These are phyloP conservation scores for Poecilobothrus nobilitatus DNA, from an alignment of 2,888 invertebrate genomes.

Conservation along the genomic window DNA sequence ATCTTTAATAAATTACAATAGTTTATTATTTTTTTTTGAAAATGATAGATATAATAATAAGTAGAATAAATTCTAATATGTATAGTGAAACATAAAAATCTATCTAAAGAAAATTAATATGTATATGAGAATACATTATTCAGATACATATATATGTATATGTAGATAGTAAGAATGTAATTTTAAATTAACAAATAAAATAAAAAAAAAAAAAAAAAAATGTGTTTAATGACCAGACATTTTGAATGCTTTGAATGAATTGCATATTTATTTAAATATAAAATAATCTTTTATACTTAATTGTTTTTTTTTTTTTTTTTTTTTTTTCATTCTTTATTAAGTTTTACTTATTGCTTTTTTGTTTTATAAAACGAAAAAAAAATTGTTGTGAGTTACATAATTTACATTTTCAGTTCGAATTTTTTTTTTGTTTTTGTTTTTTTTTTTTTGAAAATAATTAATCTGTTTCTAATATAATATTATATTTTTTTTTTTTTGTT, in stretches of 20 bases:
- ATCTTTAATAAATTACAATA: too few species aligned
- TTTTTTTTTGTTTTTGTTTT: slow-evolving; percentile 15
- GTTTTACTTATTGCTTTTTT: neutral
- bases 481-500: slow-evolving; percentile 18
- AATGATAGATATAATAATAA: too few species aligned
- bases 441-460: slow-evolving; percentile 13
- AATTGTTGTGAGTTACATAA: neutral
- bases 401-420: slow-evolving; percentile 13
- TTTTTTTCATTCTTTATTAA: neutral
- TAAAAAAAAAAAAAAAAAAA: neutral
- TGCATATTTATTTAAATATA: neutral
- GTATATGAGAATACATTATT: too few species aligned
- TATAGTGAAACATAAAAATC: too few species aligned
- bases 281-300: neutral
- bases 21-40: too few species aligned
- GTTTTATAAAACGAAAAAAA: too few species aligned
- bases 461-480: slow-evolving; percentile 15
- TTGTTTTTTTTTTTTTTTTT: neutral
- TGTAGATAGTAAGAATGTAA: too few species aligned
- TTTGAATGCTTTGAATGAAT: slow-evolving; percentile 4
- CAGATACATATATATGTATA: too few species aligned
- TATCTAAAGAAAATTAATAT: too few species aligned
- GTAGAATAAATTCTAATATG: too few species aligned
- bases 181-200: too few species aligned
- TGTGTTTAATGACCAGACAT: neutral